Base-by-base conservation (phyloP, 2,888 invertebrate genomes). In the Habroteleia sp. region DNA sequence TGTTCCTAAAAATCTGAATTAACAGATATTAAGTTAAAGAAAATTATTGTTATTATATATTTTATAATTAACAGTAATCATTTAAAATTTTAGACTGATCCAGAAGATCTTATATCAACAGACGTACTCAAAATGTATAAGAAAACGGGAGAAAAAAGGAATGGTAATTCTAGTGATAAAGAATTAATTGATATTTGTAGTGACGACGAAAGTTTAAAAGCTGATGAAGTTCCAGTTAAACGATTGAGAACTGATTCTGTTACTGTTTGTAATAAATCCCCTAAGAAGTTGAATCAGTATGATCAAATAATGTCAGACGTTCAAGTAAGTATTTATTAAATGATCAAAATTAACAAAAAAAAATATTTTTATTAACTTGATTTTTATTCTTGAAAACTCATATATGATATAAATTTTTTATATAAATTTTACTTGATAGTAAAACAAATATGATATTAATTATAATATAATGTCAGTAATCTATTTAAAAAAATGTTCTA, bases 121-220 rank as follows among this genome's bases (percentile, higher is more conserved):
- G 89, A 90, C 63, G 76, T 90, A 14, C 76, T 90, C 8, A 89
- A 90, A 65, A 85, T 92, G 80, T 92, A 92, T 79, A 89, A 89
- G 44, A 89, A 87, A 44, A 77, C 84, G 1, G 73, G 65, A 16
- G 74, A 66, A 11, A 73, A 71, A 17, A 81, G 84, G 58, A 87
- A 86, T 79, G 86, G 85, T 8, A 89, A 89, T 66, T 87, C 90
- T 1, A 92, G 92, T 7, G 93, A 93, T 81, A 91, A 92, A 80
- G 95, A 95, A 85, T 88, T 94, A 52, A 92, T 95, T 81, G 94
- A 95, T 83, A 95, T 95, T 77, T 94, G 94, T 83, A 95, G 94
- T 84, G 94, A 93, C 82, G 94, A 94, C 80, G 89, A 89, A 7
- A 76, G 63, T 23, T 69, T 73, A 1, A 81, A 81, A 71, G 52